Evolutionary conservation across 2,888 invertebrate genomes (phyloP).

Genomic region (Eupithecia centaureata): DNA sequence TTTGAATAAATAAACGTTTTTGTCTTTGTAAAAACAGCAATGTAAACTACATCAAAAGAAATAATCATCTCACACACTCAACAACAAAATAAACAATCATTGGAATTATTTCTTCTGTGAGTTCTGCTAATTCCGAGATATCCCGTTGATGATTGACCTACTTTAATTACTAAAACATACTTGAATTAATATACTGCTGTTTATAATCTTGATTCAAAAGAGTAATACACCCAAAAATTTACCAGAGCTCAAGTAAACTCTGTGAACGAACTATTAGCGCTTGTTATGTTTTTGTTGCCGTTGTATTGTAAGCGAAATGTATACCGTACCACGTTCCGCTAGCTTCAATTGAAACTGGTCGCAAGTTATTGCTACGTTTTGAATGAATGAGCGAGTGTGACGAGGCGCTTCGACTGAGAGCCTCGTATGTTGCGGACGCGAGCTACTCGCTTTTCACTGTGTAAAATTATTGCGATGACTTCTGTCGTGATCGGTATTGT

Average conservation of each 20-base stretch:
- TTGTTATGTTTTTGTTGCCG: constrained; percentile 8
- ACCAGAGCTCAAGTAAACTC: neutral
- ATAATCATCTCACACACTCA: neutral
- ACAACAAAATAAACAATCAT: neutral
- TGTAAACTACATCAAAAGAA: neutral
- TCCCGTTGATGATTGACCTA: neutral
- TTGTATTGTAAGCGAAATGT: constrained; percentile 7
- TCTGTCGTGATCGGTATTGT: constrained; percentile 69
- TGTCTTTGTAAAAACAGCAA: neutral
- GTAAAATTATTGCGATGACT: constrained; percentile 75
- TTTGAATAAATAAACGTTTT: neutral
- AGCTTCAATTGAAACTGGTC: constrained; percentile 20
- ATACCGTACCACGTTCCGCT: constrained; percentile 13
- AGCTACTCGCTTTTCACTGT: constrained; percentile 79
- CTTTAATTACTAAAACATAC: no score
- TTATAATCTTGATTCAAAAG: neutral
- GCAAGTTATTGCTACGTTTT: constrained; percentile 28
- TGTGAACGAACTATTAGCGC: neutral
- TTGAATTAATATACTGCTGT: no score
- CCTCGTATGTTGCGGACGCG: constrained; percentile 50
- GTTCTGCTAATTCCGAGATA: no score
- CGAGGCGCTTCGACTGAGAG: constrained; percentile 43
- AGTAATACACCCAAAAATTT: neutral
- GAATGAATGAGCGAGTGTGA: constrained; percentile 35
- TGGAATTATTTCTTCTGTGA: no score